A percentile compares a stretch with the other conserved stretches of the same genome.
phyloP scores from a whole-genome alignment of 2,113 vertebrate genomes.

The Pholis gunnellus region DNA sequence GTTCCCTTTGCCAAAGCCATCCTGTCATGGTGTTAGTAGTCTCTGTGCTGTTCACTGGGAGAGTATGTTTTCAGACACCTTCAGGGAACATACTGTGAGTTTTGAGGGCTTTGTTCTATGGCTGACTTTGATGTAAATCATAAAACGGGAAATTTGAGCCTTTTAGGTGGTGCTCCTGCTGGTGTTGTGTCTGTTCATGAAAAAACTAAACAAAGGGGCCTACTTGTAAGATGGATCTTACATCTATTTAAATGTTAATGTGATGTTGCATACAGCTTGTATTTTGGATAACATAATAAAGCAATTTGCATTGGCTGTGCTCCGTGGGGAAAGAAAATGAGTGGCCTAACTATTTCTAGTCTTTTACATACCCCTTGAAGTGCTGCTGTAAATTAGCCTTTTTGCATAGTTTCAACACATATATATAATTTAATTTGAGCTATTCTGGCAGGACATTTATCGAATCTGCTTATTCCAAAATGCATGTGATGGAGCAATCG shows the following conservation, averaged over 20 bases:
- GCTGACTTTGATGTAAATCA: slow-evolving; percentile 77
- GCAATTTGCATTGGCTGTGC: neutral
- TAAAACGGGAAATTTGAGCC: slow-evolving; percentile 65
- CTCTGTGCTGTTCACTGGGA: slow-evolving; percentile 49
- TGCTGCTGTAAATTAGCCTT: neutral
- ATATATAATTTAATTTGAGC: neutral
- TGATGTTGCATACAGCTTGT: neutral
- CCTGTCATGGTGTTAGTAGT: slow-evolving; percentile 50
- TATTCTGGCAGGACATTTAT: neutral
- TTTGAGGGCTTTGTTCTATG: slow-evolving; percentile 65
- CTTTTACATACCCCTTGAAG: neutral
- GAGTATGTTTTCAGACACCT: slow-evolving; percentile 57
- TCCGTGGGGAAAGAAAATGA: slow-evolving; percentile 6
- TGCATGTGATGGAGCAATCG: neutral
- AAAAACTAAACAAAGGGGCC: slow-evolving; percentile 21
- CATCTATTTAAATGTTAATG: neutral
- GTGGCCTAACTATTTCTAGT: no score
- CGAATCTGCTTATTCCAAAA: neutral
- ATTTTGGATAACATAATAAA: neutral
- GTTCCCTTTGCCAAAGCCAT: slow-evolving; percentile 59
- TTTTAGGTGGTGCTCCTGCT: slow-evolving; percentile 24
- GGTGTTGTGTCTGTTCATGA: slow-evolving; percentile 33
- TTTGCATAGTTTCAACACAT: neutral
- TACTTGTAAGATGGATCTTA: slow-evolving; percentile 3
- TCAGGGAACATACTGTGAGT: slow-evolving; percentile 50